Evolutionary conservation across 2,113 vertebrate species (phyloP), one percentile per base, ranked within the genome.

Genomic region (Stegastes partitus): DNA sequence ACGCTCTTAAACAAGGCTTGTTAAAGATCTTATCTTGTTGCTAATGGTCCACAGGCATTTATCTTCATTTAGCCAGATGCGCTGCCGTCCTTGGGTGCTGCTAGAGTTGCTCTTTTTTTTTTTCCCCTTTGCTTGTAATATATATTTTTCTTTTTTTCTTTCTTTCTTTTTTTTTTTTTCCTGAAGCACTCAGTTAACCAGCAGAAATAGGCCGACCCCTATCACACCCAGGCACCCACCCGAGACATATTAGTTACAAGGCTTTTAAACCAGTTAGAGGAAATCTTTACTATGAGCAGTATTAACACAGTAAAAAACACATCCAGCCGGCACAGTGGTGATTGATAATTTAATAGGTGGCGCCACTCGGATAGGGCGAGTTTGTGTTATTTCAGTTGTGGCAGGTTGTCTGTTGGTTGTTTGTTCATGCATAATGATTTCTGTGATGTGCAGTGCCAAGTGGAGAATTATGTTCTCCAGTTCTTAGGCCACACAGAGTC

Each of bases 1-100:
- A 95, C 92, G 81, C 92, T 94, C 90, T 94, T 93, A 94, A 94
- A 93, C 92, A 92, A 88, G 91, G 81, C 93, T 93, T 94, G 93
- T 95, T 95, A 93, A 92, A 94, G 93, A 94, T 94, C 91, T 92
- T 94, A 94, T 94, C 93, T 92, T 74, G 84, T 88, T 92, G 92
- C 92, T 95, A 95, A 94, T 94, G 93, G 93, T 93, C 93, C 89
- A 89, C 84, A 89, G 92, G 92, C 92, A 88, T 95, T 95, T 93
- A 92, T 94, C 91, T 94, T 94, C 93, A 93, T 95, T 93, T 91
- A 91, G 79, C 85, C 82, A 90, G 92, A 90, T 89, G 92, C 86
- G 84, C 85, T 92, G 85, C 89, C 59, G 49, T 93, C 89, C 89
- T 88, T 86, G 79, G 87, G 66, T 91, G 85, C 90, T 84, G 87